These are phyloP conservation scores for Pithys albifrons DNA, from an alignment of 2,113 vertebrate genomes.

Conservation along the genomic window DNA sequence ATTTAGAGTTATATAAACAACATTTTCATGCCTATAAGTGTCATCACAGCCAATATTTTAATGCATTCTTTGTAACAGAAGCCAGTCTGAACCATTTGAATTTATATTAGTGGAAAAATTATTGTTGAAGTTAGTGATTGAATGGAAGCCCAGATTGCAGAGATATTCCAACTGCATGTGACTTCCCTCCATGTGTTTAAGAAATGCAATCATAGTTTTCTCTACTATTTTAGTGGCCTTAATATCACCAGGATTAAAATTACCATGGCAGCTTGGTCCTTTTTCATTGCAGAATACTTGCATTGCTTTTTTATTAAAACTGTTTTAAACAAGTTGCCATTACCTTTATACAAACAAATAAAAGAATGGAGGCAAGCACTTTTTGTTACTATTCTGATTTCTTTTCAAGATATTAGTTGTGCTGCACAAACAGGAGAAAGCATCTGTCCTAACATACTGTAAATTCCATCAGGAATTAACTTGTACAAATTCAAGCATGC, in stretches of 20 bases:
- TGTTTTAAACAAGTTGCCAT: background rate
- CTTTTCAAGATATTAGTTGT: background rate
- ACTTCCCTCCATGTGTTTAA: background rate
- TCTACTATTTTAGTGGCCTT: background rate
- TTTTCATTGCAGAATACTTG: background rate
- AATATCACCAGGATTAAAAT: background rate
- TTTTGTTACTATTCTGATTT: background rate
- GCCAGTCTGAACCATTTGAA: background rate
- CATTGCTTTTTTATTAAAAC: background rate
- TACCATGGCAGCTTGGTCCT: background rate
- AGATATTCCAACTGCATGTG: background rate
- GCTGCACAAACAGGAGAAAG: slow-evolving; percentile 15
- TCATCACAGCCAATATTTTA: background rate
- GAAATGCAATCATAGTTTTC: background rate
- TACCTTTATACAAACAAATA: background rate
- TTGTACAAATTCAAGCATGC: background rate
- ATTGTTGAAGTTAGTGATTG: background rate
- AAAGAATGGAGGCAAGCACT: background rate
- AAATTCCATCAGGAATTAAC: slow-evolving; percentile 23
- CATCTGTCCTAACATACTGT: background rate
- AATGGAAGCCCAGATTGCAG: background rate
- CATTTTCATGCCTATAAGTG: background rate
- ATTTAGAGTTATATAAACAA: slow-evolving; percentile 1
- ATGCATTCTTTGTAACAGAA: slow-evolving; percentile 4
- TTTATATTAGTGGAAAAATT: slow-evolving; percentile 47